These are phyloP conservation scores for Cydia pomonella DNA, from an alignment of 1,140 invertebrate genomes.

Conservation along the genomic window DNA sequence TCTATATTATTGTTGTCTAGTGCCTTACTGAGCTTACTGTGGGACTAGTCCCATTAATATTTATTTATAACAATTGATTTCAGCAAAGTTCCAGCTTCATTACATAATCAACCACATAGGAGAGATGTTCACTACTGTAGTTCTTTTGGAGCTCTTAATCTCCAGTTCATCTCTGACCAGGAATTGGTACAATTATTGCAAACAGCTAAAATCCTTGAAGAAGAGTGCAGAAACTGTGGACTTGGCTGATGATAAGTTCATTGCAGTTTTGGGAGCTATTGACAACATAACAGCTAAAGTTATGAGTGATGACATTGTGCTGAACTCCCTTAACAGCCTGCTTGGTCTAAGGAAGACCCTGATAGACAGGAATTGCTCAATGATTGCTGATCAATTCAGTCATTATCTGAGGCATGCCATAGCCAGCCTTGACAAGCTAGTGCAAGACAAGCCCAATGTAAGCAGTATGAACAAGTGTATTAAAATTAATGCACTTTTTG, in stretches of 20 bases:
- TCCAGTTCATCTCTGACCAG: conserved; percentile 57
- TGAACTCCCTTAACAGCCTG: conserved; percentile 83
- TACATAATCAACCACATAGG: conserved; percentile 75
- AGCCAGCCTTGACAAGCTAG: conserved; percentile 83
- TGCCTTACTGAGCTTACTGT: too few species aligned
- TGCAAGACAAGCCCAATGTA: conserved; percentile 80
- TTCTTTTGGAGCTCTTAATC: conserved; percentile 65
- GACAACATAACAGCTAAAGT: conserved; percentile 65
- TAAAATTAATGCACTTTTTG: conserved; percentile 86
- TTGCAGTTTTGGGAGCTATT: conserved; percentile 56
- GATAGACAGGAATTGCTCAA: conserved; percentile 83
- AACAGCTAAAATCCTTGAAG: conserved; percentile 50
- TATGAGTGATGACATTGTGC: conserved; percentile 75
- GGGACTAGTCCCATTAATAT: too few species aligned
- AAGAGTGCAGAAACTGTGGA: conserved; percentile 48
- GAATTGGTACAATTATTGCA: conserved; percentile 69
- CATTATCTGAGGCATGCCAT: conserved; percentile 86
- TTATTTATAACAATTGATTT: background rate
- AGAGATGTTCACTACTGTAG: conserved; percentile 69
- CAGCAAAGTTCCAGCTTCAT: conserved; percentile 72
- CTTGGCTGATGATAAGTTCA: conserved; percentile 54
- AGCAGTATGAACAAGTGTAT: conserved; percentile 84
- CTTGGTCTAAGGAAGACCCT: conserved; percentile 83
- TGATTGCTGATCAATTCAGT: conserved; percentile 86
- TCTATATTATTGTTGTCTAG: too few species aligned